Evolutionary conservation across 2,797 vertebrate genomes (phyloP).

Genomic region (Artibeus lituratus): DNA sequence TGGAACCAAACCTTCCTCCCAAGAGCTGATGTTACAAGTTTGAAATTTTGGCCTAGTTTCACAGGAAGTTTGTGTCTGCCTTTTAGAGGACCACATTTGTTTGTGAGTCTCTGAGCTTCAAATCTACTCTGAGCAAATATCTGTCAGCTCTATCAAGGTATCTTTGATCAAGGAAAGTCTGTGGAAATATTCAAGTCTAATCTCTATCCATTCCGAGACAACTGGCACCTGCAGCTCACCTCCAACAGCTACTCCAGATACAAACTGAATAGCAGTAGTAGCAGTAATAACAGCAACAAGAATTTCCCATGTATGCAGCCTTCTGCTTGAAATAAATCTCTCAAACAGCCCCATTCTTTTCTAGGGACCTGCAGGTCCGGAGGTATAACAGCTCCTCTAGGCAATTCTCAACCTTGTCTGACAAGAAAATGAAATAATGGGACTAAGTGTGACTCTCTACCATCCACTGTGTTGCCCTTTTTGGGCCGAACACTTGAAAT

Average conservation of each 20-base stretch:
- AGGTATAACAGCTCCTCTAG: not conserved
- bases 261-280: not conserved
- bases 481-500: slow-evolving; percentile 13
- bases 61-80: not conserved
- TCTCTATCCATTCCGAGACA: not conserved
- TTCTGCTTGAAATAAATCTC: not conserved
- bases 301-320: not conserved
- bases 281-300: not conserved
- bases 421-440: not conserved
- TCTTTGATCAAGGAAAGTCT: not conserved
- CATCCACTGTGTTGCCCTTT: not conserved
- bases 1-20: not conserved
- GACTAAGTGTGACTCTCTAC: not conserved
- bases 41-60: not conserved
- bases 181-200: not conserved
- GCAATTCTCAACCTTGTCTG: not conserved
- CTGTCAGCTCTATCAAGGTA: not conserved
- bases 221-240: not conserved
- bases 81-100: not conserved
- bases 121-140: not conserved
- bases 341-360: not conserved
- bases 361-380: not conserved
- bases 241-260: not conserved
- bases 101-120: slow-evolving; percentile 5
- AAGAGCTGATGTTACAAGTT: not conserved